Percentiles rank a stretch among this genome's conserved stretches.
Conservation (phyloP, 2,797 vertebrate genomes). For the Urosaurus nigricauda region DNA sequence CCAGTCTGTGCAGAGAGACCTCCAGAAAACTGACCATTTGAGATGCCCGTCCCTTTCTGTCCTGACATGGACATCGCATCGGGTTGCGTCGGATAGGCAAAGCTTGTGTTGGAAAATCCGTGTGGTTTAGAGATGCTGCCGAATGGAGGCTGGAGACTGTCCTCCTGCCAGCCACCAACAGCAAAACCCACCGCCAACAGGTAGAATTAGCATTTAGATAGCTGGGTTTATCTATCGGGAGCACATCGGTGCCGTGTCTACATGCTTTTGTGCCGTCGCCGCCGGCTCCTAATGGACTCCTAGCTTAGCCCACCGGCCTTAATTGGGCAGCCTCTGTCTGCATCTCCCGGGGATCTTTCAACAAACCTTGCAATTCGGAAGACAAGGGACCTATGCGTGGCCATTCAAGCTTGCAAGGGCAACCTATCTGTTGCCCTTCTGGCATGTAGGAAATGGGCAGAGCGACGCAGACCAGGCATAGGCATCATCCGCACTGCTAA, state of each 20-base stretch:
- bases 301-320: background rate
- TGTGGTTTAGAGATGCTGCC: background rate
- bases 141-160: background rate
- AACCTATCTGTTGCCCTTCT: background rate
- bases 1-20: too few relatives aligned
- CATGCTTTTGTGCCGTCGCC: background rate
- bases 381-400: too few relatives aligned
- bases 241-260: background rate
- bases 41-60: too few relatives aligned
- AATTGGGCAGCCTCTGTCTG: background rate
- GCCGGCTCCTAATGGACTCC: background rate
- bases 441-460: too few relatives aligned
- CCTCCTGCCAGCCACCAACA: background rate
- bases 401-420: background rate
- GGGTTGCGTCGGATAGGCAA: too few relatives aligned
- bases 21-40: too few relatives aligned
- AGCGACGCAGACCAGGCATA: too few relatives aligned
- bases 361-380: background rate
- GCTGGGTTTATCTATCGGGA: background rate
- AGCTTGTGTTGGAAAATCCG: background rate
- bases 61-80: too few relatives aligned
- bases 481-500: too few relatives aligned
- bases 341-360: too few relatives aligned
- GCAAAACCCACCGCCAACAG: background rate
- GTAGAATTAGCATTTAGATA: constrained; percentile 17